A percentile compares a stretch with the other conserved stretches of the same genome.
Conservation (phyloP, 2,888 invertebrate genomes). For the Coenonympha glycerion region DNA sequence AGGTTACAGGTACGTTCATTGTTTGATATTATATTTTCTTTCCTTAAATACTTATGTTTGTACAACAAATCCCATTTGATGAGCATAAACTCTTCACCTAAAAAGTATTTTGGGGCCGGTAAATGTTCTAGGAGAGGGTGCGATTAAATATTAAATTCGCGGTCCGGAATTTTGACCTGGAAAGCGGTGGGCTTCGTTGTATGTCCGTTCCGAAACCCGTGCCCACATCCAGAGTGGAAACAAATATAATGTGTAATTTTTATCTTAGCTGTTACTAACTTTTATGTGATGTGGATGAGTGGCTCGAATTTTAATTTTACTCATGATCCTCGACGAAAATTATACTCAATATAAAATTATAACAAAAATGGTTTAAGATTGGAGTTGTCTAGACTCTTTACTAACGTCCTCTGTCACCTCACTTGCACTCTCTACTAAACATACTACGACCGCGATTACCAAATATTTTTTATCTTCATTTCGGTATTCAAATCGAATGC, state of each 20-base stretch:
- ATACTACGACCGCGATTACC: too few species aligned
- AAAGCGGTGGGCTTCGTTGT: slow-evolving; percentile 42
- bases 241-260: slow-evolving; percentile 54
- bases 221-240: slow-evolving; percentile 57
- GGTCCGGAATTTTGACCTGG: slow-evolving; percentile 71
- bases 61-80: slow-evolving; percentile 13
- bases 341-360: too few species aligned
- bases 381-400: too few species aligned
- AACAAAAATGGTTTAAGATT: too few species aligned
- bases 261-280: slow-evolving; percentile 38
- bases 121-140: slow-evolving; percentile 74
- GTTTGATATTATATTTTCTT: neutral
- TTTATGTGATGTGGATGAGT: too few species aligned
- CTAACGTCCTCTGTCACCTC: too few species aligned
- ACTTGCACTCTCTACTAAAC: too few species aligned
- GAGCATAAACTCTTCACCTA: slow-evolving; percentile 5
- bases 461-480: too few species aligned
- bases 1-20: too few species aligned
- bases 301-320: too few species aligned
- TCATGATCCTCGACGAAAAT: too few species aligned
- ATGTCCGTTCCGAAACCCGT: slow-evolving; percentile 46
- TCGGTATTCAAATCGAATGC: too few species aligned
- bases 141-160: slow-evolving; percentile 75
- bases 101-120: slow-evolving; percentile 62
- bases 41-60: neutral